Evolutionary conservation across 2,888 invertebrate species (phyloP), one percentile per base, ranked within the genome.

Genomic region (Trachelus iudaicus): DNA sequence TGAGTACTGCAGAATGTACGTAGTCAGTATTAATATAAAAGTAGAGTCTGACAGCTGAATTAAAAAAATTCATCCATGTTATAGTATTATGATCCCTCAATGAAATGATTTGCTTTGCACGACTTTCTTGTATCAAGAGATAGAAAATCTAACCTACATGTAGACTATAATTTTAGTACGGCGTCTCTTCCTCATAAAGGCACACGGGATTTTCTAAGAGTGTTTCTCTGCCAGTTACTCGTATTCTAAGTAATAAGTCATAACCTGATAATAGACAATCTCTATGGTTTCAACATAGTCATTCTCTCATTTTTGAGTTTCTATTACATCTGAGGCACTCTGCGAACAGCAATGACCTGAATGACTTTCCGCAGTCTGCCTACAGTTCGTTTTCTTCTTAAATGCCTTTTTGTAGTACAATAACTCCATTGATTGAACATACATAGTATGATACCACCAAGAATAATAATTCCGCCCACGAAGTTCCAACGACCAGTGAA

Each of bases 271-370:
- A 56, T 56, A 56, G 56, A 23, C 9, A 23, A 56, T 56, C 23
- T 56, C 23, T 56, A 56, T 56, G 23, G 2, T 56, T 56, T 23
- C 23, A 56, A 56, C 56, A 56, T 56, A 56, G 23, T 23, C 56
- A 56, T 56, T 23, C 15, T 2, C 40, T 40, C 40, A 4, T 40
- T 56, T 23, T 56, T 15, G 23, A 56, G 23, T 56, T 56, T 31
- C 23, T n/a, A 76, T 84, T 85, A 91, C 84, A 90, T 87, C 81
- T 87, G 88, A 85, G 90, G 90, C 86, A 91, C 90, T 88, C 89
- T 88, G 76, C 88, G 90, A 74, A 87, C 81, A 73, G 91, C 88
- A 77, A 91, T 89, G 4, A 90, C 89, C 85, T 91, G 91, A 81
- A 91, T 90, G n/a, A 90, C 89, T 82, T 90, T 87, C 56, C 90